A percentile compares a stretch with the other conserved stretches of the same genome.
These are phyloP conservation scores for Coptodon bakossiorum DNA, from an alignment of 2,113 vertebrate genomes.

Conservation along the genomic window DNA sequence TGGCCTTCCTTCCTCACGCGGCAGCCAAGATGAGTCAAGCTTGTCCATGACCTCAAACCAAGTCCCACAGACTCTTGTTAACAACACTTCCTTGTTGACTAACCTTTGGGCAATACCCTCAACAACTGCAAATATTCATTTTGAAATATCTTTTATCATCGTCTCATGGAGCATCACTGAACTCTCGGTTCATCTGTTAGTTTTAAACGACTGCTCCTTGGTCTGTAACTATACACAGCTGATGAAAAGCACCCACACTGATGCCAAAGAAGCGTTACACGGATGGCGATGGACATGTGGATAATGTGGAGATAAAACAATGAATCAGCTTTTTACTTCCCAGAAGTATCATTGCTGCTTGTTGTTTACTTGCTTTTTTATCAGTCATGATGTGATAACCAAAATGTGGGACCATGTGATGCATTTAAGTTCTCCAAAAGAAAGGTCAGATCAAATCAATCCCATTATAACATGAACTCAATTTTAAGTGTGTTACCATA, in stretches of 20 bases:
- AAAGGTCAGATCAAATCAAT: neutral
- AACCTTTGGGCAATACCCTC: neutral
- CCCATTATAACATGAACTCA: neutral
- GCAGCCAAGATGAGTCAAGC: neutral
- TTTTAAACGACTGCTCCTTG: neutral
- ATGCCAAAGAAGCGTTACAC: neutral
- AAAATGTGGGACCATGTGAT: neutral
- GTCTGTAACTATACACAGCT: neutral
- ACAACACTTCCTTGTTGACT: neutral
- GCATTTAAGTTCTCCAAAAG: neutral
- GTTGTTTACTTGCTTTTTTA: neutral
- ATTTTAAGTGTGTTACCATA: neutral
- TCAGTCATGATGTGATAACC: neutral
- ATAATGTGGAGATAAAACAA: neutral
- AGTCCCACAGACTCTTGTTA: neutral
- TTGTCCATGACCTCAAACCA: neutral
- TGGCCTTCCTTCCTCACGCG: neutral
- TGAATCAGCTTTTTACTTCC: conserved; percentile 5
- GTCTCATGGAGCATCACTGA: neutral
- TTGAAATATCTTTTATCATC: neutral
- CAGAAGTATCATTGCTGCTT: neutral
- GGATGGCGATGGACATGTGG: neutral
- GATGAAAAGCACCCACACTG: neutral
- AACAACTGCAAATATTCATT: neutral
- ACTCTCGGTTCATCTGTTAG: neutral